These are phyloP conservation scores for Tiphia femorata DNA, from an alignment of 2,888 invertebrate species.

Conservation along the genomic window DNA sequence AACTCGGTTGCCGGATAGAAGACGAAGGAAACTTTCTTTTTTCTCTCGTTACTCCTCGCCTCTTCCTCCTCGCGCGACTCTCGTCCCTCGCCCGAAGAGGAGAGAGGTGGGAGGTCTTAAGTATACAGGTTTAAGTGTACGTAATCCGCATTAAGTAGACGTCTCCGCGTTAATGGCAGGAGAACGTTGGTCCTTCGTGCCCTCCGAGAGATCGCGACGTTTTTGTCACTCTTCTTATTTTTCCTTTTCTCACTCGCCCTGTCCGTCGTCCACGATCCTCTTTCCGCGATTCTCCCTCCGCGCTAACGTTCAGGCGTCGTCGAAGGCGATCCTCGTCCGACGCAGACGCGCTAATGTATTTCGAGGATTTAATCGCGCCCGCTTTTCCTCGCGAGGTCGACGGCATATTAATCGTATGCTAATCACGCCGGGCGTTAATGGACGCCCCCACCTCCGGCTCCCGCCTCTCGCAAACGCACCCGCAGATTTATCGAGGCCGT, in stretches of 20 bases:
- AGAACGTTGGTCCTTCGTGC: neutral
- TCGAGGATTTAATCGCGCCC: constrained; percentile 56
- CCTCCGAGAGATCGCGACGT: neutral
- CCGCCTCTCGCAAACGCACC: no score
- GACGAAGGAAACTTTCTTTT: constrained; percentile 17
- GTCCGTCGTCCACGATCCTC: neutral
- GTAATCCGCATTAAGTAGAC: constrained; percentile 44
- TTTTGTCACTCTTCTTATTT: neutral
- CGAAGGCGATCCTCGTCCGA: no score
- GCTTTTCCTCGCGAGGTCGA: constrained; percentile 28
- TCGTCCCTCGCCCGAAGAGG: no score
- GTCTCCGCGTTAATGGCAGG: constrained; percentile 37
- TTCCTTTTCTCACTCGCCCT: neutral
- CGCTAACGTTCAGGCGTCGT: no score
- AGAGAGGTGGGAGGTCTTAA: neutral
- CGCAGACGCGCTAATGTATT: constrained; percentile 38
- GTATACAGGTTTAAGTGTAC: constrained; percentile 37
- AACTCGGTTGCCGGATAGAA: constrained; percentile 28
- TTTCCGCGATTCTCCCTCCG: no score
- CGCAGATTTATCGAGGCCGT: constrained; percentile 13
- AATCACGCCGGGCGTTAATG: constrained; percentile 51
- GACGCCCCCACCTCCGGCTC: no score
- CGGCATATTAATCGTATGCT: constrained; percentile 59
- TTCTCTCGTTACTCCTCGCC: no score
- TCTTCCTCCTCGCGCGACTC: no score